Conservation (phyloP, 2,797 vertebrate species). For the Rhabdophis nuchalis region DNA sequence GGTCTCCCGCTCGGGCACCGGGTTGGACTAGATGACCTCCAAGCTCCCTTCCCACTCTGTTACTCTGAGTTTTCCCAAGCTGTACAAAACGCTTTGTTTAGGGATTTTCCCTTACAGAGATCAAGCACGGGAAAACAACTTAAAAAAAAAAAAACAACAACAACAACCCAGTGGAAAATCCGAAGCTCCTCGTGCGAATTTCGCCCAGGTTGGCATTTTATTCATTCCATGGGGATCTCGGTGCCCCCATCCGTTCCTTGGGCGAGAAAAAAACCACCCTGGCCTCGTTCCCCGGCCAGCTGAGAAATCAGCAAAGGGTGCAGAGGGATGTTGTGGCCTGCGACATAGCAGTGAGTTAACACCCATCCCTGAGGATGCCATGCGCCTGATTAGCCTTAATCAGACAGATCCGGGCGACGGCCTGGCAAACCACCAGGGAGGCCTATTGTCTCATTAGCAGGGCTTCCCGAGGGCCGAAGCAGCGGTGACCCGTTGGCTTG, state of each 20-base stretch:
- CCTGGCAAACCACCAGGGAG: too few relatives aligned
- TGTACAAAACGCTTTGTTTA: not conserved
- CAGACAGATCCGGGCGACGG: not conserved
- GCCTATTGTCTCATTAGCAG: not conserved
- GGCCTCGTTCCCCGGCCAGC: not conserved
- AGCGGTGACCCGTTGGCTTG: not conserved
- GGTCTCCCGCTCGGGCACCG: too few relatives aligned
- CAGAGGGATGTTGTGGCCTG: not conserved
- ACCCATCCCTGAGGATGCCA: accelerated
- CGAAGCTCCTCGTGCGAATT: accelerated
- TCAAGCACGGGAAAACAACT: not conserved
- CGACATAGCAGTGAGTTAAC: not conserved
- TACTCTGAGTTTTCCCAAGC: too few relatives aligned
- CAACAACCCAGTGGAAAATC: not conserved
- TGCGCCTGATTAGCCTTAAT: not conserved
- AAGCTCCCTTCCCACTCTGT: too few relatives aligned
- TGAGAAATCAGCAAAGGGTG: not conserved
- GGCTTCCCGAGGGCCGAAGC: not conserved
- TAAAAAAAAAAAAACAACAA: too few relatives aligned
- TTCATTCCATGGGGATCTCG: not conserved
- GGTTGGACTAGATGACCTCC: too few relatives aligned
- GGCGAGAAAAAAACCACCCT: not conserved
- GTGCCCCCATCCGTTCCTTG: too few relatives aligned
- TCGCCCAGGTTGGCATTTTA: not conserved
- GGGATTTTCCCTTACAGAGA: not conserved